phyloP scores from a whole-genome alignment of 2,797 vertebrate genomes.

The Pangasius macronema region DNA sequence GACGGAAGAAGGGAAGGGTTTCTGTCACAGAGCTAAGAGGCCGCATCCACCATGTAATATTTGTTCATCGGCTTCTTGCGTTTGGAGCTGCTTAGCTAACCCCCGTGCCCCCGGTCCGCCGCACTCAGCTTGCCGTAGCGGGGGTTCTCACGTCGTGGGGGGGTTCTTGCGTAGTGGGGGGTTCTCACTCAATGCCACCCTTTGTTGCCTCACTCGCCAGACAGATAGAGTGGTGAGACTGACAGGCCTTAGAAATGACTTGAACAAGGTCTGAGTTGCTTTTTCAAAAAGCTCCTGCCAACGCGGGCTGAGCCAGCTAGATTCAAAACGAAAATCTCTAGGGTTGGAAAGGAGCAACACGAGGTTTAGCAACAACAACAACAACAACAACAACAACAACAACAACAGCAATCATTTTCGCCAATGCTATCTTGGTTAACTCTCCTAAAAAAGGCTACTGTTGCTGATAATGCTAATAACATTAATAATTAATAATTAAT shows the following conservation, averaged over 20 bases:
- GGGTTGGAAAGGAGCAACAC: conserved; percentile 6
- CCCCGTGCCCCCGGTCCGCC: conserved; percentile 35
- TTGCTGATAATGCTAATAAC: background rate
- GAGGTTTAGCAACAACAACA: background rate
- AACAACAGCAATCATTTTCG: too few relatives aligned
- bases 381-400: background rate
- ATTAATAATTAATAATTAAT: background rate
- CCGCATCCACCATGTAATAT: conserved; percentile 88
- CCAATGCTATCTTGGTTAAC: too few relatives aligned
- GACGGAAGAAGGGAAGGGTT: conserved; percentile 36
- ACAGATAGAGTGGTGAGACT: conserved; percentile 71
- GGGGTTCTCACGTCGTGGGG: conserved; percentile 61
- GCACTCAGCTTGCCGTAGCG: conserved; percentile 68
- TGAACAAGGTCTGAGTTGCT: background rate
- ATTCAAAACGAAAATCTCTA: conserved; percentile 6
- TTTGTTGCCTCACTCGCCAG: conserved; percentile 70
- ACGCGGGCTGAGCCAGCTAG: conserved; percentile 9
- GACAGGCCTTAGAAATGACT: conserved; percentile 69
- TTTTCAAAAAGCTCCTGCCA: conserved; percentile 1
- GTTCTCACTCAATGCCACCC: conserved; percentile 78
- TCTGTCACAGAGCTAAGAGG: conserved; percentile 75
- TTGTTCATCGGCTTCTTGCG: conserved; percentile 79
- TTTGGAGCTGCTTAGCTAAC: conserved; percentile 69
- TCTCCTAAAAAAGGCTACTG: background rate
- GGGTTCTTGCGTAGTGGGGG: conserved; percentile 61